Evolutionary conservation across 1,140 invertebrate genomes (phyloP), one percentile per base, ranked within the genome.

Genomic region (Papilio aristodemus): DNA sequence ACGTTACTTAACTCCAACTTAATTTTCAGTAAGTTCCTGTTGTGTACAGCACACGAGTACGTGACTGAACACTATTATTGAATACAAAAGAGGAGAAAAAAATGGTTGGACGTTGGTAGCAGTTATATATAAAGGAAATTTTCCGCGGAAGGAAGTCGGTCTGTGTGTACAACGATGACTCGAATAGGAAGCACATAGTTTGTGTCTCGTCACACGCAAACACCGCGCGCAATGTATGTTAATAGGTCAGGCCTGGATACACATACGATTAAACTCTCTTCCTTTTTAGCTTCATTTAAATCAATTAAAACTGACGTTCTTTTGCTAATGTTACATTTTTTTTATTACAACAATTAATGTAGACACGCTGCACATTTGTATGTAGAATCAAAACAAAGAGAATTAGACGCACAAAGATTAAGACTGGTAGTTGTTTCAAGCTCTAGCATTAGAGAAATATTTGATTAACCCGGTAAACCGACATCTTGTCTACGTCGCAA

Each of bases 201-300:
- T 63, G 17, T 63, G 37, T 11, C 60, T 43, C 38, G 19, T 25
- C 19, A 63, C 19, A 17, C 17, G 60, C 60, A 43, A 25, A 50
- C 46, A 50, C 11, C 46, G 10, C 46, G 46, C 19, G 46, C 46
- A 50, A 50, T 50, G 46, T 50, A 50, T 50, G 46, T 50, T 50
- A 50, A 50, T 63, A 38, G 38, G 60, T 63, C 60, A 63, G 13
- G 38, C 60, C 37, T 63, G 38, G 38, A 39, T 63, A 63, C 37
- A 63, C 60, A 63, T 38, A 19, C 19, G 6, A 6, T n/a, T 39
- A 17, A 37, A 14, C 36, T 39, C 22, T 50, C 46, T 50, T 50
- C 46, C 46, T 50, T n/a, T n/a, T n/a, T n/a, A n/a, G n/a, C n/a
- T n/a, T n/a, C n/a, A n/a, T n/a, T n/a, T n/a, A n/a, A n/a, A n/a